These are phyloP conservation scores for Acipenser oxyrinchus DNA, from an alignment of 2,797 vertebrate genomes.

Conservation along the genomic window DNA sequence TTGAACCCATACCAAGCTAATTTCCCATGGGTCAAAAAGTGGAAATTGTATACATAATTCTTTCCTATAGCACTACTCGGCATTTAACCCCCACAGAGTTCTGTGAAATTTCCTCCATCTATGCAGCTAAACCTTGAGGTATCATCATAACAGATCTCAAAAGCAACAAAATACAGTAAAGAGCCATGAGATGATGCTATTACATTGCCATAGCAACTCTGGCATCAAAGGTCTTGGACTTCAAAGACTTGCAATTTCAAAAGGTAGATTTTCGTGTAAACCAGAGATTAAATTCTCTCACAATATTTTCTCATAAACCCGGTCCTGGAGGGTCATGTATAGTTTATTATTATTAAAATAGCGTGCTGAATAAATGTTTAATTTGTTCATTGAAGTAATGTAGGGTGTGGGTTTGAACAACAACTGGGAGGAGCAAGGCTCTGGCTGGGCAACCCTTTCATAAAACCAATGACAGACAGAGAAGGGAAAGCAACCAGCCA, in stretches of 20 bases:
- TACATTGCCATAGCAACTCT: not conserved
- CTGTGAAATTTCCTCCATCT: not conserved
- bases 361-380: too few relatives aligned
- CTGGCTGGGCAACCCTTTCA: not conserved
- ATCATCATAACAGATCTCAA: not conserved
- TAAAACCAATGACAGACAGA: not conserved
- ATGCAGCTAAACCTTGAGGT: not conserved
- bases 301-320: not conserved
- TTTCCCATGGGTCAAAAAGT: too few relatives aligned
- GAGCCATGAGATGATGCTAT: not conserved
- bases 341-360: too few relatives aligned
- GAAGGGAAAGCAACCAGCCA: not conserved
- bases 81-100: not conserved
- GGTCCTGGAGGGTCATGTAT: too few relatives aligned
- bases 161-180: not conserved
- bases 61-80: too few relatives aligned
- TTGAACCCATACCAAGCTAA: too few relatives aligned
- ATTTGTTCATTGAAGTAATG: not conserved
- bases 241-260: conserved; percentile 3
- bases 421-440: not conserved
- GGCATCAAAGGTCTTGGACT: not conserved
- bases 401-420: not conserved
- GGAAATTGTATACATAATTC: too few relatives aligned
- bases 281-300: not conserved
- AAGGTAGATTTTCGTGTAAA: not conserved